These are phyloP conservation scores for Dusona sp. DNA, from an alignment of 2,888 invertebrate species.

Conservation along the genomic window DNA sequence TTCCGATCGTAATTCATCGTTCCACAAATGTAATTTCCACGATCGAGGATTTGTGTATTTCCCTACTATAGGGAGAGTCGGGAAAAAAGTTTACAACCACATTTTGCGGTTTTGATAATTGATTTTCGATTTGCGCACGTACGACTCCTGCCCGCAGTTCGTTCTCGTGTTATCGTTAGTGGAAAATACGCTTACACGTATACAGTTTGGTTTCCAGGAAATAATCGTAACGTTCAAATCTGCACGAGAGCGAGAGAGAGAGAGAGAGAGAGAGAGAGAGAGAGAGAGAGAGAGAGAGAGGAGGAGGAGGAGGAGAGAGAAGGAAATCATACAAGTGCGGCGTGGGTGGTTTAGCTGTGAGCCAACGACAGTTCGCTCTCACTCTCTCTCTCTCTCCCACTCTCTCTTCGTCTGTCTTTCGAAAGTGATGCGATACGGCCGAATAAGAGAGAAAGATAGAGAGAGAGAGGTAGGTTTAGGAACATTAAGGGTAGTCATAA, in stretches of 20 bases:
- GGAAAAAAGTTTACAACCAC: not conserved
- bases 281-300: too few relatives aligned
- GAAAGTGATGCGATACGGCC: conserved; percentile 39
- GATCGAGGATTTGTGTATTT: not conserved
- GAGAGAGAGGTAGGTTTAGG: conserved; percentile 58
- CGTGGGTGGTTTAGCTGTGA: conserved; percentile 62
- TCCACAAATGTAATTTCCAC: not conserved
- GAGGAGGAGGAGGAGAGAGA: not conserved
- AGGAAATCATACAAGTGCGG: conserved; percentile 58
- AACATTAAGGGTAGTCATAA: conserved; percentile 73
- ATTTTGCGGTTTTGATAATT: conserved; percentile 48
- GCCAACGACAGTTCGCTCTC: conserved; percentile 13
- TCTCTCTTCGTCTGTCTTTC: conserved; percentile 10
- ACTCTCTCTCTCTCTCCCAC: not conserved
- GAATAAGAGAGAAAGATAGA: conserved; percentile 65
- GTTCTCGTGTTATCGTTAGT: conserved; percentile 49
- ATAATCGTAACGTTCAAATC: conserved; percentile 61
- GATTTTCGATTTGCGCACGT: conserved; percentile 55
- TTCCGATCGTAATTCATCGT: not conserved
- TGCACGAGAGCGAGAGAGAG: conserved; percentile 2
- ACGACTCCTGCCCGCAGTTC: conserved; percentile 33
- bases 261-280: not conserved
- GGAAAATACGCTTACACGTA: not conserved
- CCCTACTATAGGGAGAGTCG: not conserved
- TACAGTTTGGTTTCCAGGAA: conserved; percentile 57